Percentiles rank a stretch among this genome's conserved stretches.
Evolutionary conservation across 2,888 invertebrate species (phyloP).

Genomic region (Hydrotaea diabolus): DNA sequence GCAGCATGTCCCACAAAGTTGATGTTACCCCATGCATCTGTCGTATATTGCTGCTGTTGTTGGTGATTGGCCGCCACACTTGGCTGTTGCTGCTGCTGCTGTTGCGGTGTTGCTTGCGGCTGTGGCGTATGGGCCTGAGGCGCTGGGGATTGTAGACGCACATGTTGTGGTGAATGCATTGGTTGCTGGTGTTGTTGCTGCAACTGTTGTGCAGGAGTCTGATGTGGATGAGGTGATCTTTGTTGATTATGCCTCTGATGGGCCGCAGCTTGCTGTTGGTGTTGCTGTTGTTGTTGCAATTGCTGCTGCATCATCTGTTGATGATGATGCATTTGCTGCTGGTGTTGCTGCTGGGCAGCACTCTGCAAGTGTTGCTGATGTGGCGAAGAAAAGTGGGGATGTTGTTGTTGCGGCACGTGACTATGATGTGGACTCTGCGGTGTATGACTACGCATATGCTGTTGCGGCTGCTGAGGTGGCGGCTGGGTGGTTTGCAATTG

Average conservation of each 20-base stretch:
- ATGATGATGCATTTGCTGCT: constrained; percentile 74
- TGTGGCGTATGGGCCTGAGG: constrained; percentile 71
- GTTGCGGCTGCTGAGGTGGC: constrained; percentile 71
- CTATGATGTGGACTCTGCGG: constrained; percentile 74
- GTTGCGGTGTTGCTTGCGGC: constrained; percentile 68
- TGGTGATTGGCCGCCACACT: constrained; percentile 68
- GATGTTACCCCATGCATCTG: constrained; percentile 73
- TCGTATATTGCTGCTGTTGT: constrained; percentile 71
- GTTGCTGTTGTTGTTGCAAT: constrained; percentile 71
- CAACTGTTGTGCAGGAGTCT: constrained; percentile 72
- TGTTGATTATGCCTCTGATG: constrained; percentile 72
- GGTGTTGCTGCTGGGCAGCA: constrained; percentile 73
- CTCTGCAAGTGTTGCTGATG: constrained; percentile 75
- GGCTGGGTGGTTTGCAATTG: constrained; percentile 69
- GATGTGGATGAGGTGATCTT: constrained; percentile 78
- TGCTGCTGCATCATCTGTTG: constrained; percentile 78
- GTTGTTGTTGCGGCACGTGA: constrained; percentile 73
- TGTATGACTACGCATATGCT: constrained; percentile 74
- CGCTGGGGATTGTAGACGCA: constrained; percentile 73
- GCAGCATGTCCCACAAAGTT: constrained; percentile 66
- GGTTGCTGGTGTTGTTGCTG: constrained; percentile 76
- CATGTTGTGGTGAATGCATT: constrained; percentile 75
- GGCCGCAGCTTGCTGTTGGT: constrained; percentile 72
- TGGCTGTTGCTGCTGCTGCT: constrained; percentile 70
- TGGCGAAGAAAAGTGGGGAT: constrained; percentile 74